Conservation (phyloP, 2,113 vertebrate genomes). For the Herpetotheres cachinnans region DNA sequence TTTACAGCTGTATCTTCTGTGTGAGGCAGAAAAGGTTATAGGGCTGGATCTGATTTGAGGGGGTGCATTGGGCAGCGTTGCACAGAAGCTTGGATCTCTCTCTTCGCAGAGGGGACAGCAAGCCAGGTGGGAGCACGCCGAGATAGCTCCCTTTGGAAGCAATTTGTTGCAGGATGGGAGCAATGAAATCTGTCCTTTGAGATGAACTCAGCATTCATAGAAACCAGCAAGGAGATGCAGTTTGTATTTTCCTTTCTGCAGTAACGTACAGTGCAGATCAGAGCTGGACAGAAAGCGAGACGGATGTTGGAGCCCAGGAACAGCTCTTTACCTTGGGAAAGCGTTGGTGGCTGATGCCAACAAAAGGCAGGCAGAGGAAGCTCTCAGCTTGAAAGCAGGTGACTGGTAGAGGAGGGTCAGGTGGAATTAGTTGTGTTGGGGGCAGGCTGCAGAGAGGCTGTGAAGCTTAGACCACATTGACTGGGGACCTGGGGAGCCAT, state of each 20-base stretch:
- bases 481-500: background rate
- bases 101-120: background rate
- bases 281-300: background rate
- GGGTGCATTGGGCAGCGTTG: background rate
- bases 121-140: background rate
- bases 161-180: background rate
- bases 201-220: background rate
- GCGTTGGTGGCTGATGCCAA: accelerated
- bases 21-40: background rate
- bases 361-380: background rate
- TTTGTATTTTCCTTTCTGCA: background rate
- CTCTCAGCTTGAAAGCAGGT: accelerated
- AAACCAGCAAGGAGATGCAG: background rate
- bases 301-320: background rate
- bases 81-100: background rate
- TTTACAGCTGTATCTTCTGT: background rate
- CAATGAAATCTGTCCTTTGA: background rate
- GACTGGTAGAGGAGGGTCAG: background rate
- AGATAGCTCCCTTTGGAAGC: background rate
- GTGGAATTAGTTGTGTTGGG: background rate
- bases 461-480: accelerated
- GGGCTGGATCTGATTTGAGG: background rate
- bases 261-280: background rate
- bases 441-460: background rate
- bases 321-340: background rate